These are phyloP conservation scores for Casuarius casuarius DNA, from an alignment of 2,113 vertebrate species.

Conservation along the genomic window DNA sequence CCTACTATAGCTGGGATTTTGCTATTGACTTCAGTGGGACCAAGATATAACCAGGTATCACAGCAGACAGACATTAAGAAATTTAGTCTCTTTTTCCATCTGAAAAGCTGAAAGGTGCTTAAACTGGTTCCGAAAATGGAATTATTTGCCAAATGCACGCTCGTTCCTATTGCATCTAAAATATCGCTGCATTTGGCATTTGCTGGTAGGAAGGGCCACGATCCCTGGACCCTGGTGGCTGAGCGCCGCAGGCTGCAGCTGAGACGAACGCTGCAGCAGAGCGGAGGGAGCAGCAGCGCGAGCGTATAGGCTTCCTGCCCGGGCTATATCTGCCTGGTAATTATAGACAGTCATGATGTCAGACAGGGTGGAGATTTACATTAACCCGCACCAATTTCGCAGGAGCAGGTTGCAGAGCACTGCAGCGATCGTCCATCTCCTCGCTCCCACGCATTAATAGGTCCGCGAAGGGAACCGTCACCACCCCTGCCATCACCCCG, in stretches of 20 bases:
- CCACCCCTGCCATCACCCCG: accelerated
- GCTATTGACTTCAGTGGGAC: background rate
- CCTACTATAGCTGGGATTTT: background rate
- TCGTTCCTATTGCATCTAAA: background rate
- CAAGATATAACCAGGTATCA: too few species aligned
- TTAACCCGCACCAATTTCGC: background rate
- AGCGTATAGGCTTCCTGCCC: background rate
- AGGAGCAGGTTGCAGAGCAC: background rate
- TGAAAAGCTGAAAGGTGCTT: background rate
- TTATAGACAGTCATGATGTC: background rate
- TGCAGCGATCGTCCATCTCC: accelerated
- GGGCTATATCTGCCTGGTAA: background rate
- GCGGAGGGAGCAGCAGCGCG: background rate
- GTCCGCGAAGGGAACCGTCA: background rate
- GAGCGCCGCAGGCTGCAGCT: background rate
- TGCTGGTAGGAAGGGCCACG: background rate
- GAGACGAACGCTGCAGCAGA: background rate
- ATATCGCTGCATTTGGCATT: background rate
- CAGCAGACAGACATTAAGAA: background rate
- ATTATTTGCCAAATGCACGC: background rate
- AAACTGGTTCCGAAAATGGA: background rate
- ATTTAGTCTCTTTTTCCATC: background rate
- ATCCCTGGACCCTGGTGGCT: accelerated
- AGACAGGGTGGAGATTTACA: background rate
- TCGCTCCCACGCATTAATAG: accelerated